Base-by-base conservation (phyloP, 1,140 invertebrate species). In the Radopholus similis region DNA sequence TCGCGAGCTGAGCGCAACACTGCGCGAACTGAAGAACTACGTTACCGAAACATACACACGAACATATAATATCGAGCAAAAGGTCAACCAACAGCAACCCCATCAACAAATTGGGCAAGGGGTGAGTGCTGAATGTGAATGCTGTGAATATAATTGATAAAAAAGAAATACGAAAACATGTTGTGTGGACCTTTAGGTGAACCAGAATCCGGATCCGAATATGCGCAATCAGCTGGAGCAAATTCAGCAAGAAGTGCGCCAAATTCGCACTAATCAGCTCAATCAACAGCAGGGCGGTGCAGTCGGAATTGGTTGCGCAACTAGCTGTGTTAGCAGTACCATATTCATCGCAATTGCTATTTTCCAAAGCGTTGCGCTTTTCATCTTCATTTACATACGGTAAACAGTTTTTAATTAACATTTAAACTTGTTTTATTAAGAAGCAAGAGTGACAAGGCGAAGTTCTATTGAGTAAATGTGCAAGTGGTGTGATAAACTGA, bases 1-100 rank as follows among this genome's bases (percentile, higher is more conserved):
- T 18, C 78, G 80, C 15, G 79, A 81, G 47, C 32, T 82, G 15
- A 74, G 69, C 28, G 23, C 73, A 5, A 70, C 68, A 2, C 23
- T 81, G 18, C 58, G 80, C 13, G 79, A 81, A 58, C 82, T 81
- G 79, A 82, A 81, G 32, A 74, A 72, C 28, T 81, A 81, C 51
- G 80, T 81, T 11, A 81, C 80, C 68, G 79, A 81, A 55, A 81
- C 82, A n/a, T 81, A 71, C 68, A 81, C 79, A 3, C 79, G 80
- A 11, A 73, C 80, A 9, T 81, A 81, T 49, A 81, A 81, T 51
- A 64, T 81, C 34, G 78, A 81, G 37, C 78, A 81, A 37, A 80
- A 73, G 54, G 60, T 82, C 18, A 60, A 49, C 28, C 67, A 73
- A 8, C 73, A 44, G 67, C 68, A 76, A 64, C 34, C 23, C 8